Evolutionary conservation across 2,113 vertebrate genomes (phyloP), one percentile per base, ranked within the genome.

Genomic region (Pitta sordida): DNA sequence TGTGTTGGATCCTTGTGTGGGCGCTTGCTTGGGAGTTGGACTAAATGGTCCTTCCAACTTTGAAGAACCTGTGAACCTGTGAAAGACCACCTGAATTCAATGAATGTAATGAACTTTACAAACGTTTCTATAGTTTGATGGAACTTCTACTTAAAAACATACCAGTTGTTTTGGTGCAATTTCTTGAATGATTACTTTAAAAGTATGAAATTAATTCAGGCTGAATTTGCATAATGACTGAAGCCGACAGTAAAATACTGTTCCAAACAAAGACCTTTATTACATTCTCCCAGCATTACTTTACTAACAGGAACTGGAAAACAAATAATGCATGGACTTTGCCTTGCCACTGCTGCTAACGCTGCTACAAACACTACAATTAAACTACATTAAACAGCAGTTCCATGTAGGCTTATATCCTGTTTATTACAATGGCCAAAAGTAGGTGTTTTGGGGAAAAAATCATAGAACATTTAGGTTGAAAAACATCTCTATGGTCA

Each of bases 241-340:
- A 90, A 64, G 41, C 6, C 13, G 55, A 6, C 6, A 41, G 9
- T 21, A 51, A 63, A 81, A 37, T 5, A 30, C 1, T 30, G 3
- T 3, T 5, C 8, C 1, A 0, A 2, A 59, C 13, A 41, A 23
- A 56, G 15, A 32, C 13, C 5, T 82, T 39, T 20, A 20, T 60
- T 56, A 13, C 18, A 26, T 59, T 11, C 39, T 87, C 22, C 8
- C 23, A 81, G 18, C 5, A 53, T 19, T 49, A 22, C 11, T 2
- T 73, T 32, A 30, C 17, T 59, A 30, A 19, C 37, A 60, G 26
- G 23, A 85, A 2, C 3, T 84, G 13, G 29, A 60, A 92, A 87
- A 77, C 5, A 34, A 65, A 18, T 7, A 58, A 55, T 49, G 48
- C n/a, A 44, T 37, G 37, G 26, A 30, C 2, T 71, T 83, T 0